Evolutionary conservation across 2,113 vertebrate species (phyloP), one percentile per base, ranked within the genome.

Genomic region (Oostethus manadensis): DNA sequence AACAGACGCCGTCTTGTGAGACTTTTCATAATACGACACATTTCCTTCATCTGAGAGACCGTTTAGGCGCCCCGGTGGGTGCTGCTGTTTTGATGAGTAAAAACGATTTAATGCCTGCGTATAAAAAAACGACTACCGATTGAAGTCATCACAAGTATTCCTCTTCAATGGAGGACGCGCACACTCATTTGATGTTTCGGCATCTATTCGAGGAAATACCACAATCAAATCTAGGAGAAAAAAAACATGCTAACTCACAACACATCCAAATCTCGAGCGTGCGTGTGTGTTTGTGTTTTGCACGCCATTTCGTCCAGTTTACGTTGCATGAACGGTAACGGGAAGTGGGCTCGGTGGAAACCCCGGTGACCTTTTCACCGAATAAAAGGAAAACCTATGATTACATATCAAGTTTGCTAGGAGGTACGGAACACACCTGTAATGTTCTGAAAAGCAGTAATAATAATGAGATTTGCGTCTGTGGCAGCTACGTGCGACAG

Each of bases 401-500:
- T 59, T 64, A 77, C 78, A 83, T 83, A 84, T 80, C 67, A 84
- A 73, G 65, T 80, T 66, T 82, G 62, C 71, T 79, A 29, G 61
- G 84, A 82, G 87, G 85, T 85, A 85, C 57, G 49, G 59, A 62
- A 64, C 48, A 20, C 40, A 69, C 46, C 43, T 51, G 59, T 70
- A 63, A 29, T 64, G 58, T 15, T 68, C 68, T 60, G 61, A 43
- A 66, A 64, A 72, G 64, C 71, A 77, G 38, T 40, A 44, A 10
- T 15, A 20, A 29, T 15, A 71, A 74, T 78, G 76, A 73, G 83
- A 84, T 81, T 71, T 79, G 87, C 85, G 89, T 88, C 77, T 84
- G 74, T 74, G 89, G 89, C 89, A 91, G 90, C 90, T 89, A 87
- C 75, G 71, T 78, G 84, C 78, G 74, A 87, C 83, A 88, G 85